A percentile compares a stretch with the other conserved stretches of the same genome.
These are phyloP conservation scores for Channallabes apus DNA, from an alignment of 2,797 vertebrate species.

Conservation along the genomic window DNA sequence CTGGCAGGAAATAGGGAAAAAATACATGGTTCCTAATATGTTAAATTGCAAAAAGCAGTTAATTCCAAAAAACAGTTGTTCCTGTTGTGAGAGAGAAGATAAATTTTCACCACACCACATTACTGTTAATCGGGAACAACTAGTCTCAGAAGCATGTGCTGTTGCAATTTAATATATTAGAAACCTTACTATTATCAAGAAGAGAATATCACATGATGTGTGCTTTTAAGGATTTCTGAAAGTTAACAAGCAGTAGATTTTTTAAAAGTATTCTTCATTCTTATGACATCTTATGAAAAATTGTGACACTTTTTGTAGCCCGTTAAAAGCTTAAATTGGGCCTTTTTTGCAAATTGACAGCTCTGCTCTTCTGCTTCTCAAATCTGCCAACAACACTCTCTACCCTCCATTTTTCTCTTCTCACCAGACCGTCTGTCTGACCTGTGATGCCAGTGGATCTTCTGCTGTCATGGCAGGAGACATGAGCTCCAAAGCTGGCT, in stretches of 20 bases:
- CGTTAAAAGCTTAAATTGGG: conserved; percentile 1
- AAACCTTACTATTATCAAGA: not conserved
- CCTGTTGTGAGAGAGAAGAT: too few species aligned
- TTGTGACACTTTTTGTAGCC: not conserved
- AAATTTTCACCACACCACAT: not conserved
- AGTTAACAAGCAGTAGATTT: not conserved
- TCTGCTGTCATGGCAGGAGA: conserved; percentile 40
- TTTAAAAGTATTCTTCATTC: too few species aligned
- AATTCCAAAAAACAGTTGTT: too few species aligned
- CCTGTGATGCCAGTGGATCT: conserved; percentile 39
- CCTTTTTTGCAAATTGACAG: conserved; percentile 15
- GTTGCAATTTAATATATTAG: not conserved
- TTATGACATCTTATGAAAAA: too few species aligned
- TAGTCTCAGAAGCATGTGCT: not conserved
- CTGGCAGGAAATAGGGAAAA: not conserved
- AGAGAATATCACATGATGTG: not conserved
- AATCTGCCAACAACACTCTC: conserved; percentile 15
- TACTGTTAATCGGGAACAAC: not conserved
- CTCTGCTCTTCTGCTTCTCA: conserved; percentile 1
- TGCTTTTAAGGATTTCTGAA: not conserved
- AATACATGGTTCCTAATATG: not conserved
- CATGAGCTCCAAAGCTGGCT: conserved; percentile 42
- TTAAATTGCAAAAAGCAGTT: too few species aligned
- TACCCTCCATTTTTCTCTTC: conserved; percentile 11
- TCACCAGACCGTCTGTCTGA: conserved; percentile 24